Base-by-base conservation (phyloP, 2,113 vertebrate species). In the Oceanodroma tethys region DNA sequence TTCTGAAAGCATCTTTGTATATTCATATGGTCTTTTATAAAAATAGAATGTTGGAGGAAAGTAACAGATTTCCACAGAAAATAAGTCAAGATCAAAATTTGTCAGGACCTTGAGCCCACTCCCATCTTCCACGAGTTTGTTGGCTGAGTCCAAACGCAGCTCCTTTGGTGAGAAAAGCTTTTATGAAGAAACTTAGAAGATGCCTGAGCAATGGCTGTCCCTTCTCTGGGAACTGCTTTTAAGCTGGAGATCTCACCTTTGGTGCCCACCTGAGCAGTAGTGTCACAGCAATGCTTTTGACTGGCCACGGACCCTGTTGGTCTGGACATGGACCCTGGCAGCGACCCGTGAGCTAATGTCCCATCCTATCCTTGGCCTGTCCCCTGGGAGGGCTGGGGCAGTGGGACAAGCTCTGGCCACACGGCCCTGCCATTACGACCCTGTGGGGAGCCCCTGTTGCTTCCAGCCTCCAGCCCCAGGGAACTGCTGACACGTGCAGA, bases 291-390 rank as follows among this genome's bases (percentile, higher is more conserved):
- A 7, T 26, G 6, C 3, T 29, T 43, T 4, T 25, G 27, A 8
- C 2, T 25, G 8, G 16, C 4, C 23, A 7, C 6, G 2, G 34
- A 21, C 11, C 7, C 13, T 27, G 4, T 9, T 26, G 22, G 4
- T 40, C 13, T 72, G 47, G 11, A 4, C 27, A 12, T 13, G 19
- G 14, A 80, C 27, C 8, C 16, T 66, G 58, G 9, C 6, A 34
- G 4, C 2, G 4, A 26, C 22, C n/a, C 16, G 6, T 43, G 16
- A 3, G 3, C 6, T 53, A 63, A 0, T 1, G 7, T 55, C 29
- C 38, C 27, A 48, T 9, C 3, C 22, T 30, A 17, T 26, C 18
- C 9, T 36, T 73, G 25, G 4, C 27, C 30, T 68, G 38, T 58
- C 4, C 10, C 9, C 12, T 34, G 6, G 15, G 10, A 34, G 13